phyloP scores from a whole-genome alignment of 2,797 vertebrate genomes.

The Pampus argenteus region DNA sequence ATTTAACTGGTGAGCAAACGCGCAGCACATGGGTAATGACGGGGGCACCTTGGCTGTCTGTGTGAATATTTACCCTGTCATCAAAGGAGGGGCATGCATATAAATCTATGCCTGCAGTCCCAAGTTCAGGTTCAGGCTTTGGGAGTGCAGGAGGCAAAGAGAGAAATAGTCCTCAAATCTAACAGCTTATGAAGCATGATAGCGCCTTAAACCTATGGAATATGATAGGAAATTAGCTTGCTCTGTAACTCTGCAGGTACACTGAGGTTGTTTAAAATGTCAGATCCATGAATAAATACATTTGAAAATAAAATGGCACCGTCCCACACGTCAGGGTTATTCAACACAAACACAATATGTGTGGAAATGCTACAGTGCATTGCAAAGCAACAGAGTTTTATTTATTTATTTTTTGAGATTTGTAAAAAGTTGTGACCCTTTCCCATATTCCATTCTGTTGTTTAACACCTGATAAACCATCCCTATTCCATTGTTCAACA shows the following conservation, averaged over 20 bases:
- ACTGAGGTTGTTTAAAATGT: slow-evolving; percentile 78
- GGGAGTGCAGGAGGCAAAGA: slow-evolving; percentile 64
- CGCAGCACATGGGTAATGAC: slow-evolving; percentile 79
- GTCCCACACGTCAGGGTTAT: slow-evolving; percentile 61
- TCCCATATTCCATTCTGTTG: slow-evolving; percentile 59
- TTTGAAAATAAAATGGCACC: slow-evolving; percentile 76
- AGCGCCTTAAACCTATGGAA: slow-evolving; percentile 64
- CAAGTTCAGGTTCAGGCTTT: slow-evolving; percentile 77
- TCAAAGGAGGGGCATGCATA: slow-evolving; percentile 84
- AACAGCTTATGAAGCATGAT: slow-evolving; percentile 53
- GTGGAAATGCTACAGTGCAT: slow-evolving; percentile 51
- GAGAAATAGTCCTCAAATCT: slow-evolving; percentile 62
- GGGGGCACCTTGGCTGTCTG: slow-evolving; percentile 83
- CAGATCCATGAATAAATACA: slow-evolving; percentile 82
- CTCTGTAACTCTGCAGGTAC: slow-evolving; percentile 66
- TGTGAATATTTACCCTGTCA: slow-evolving; percentile 88
- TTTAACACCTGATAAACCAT: slow-evolving; percentile 72
- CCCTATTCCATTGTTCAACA: slow-evolving; percentile 67
- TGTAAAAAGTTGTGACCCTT: slow-evolving; percentile 61
- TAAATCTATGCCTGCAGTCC: slow-evolving; percentile 80
- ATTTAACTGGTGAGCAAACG: slow-evolving; percentile 87
- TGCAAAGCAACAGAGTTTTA: slow-evolving; percentile 36
- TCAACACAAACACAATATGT: slow-evolving; percentile 41
- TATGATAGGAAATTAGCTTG: slow-evolving; percentile 70
- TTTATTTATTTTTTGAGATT: slow-evolving; percentile 28